Evolutionary conservation across 2,888 invertebrate genomes (phyloP), one percentile per base, ranked within the genome.

Genomic region (Arrhopalites spinosus): DNA sequence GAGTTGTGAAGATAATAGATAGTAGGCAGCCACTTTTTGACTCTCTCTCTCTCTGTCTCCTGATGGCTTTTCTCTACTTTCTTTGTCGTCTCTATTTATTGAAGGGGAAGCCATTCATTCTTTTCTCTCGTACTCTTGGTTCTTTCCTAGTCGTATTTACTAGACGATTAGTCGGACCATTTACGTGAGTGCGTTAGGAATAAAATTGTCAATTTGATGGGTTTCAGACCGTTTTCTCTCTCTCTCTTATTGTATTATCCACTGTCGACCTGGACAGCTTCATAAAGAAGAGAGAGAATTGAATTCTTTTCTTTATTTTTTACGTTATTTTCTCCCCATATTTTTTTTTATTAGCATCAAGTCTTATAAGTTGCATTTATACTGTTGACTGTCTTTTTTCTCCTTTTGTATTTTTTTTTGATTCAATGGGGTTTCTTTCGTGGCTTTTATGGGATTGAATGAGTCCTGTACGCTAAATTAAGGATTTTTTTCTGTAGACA

Each of bases 191-290:
- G n/a, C 20, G 11, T 36, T 36, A 36, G 23, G 66, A 66, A 66
- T 66, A 66, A 66, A 66, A 66, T 66, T 66, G 66, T 66, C 66
- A 66, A 66, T 66, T 66, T 66, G 30, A 43, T 45, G 66, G 66
- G 66, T 66, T 59, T 59, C 59, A 59, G 30, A 17, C 43, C 2
- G 66, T 25, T 36, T 66, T 45, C 25, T 23, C 20, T 53, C 53
- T 11, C 36, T 11, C 25, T 59, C 25, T 27, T 50, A 45, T n/a
- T n/a, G n/a, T n/a, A n/a, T n/a, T n/a, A n/a, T n/a, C n/a, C 50
- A 5, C 13, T 27, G 25, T 59, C 59, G 59, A 59, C 59, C 59
- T 59, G 59, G 59, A 59, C 59, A 59, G 59, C 59, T 59, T 59
- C 59, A 59, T 59, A 59, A 59, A 59, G 59, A 59, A 27, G 25